Percentiles rank a stretch among this genome's conserved stretches.
These are phyloP conservation scores for Zosterops borbonicus DNA, from an alignment of 2,113 vertebrate genomes.

Conservation along the genomic window DNA sequence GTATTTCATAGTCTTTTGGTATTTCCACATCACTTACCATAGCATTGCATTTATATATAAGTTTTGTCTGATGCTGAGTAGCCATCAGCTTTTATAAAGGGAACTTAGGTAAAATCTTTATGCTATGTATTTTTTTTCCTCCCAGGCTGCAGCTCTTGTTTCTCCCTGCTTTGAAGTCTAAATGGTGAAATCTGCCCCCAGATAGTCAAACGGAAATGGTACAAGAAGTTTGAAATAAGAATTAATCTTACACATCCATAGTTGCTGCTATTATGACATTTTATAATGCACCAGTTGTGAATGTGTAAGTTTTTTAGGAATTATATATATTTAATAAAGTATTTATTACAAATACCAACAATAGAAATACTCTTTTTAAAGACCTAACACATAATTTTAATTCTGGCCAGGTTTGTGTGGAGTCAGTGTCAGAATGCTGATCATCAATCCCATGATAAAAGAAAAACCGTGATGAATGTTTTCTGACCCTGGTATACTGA, in stretches of 20 bases:
- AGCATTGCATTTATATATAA: neutral
- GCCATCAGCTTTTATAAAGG: neutral
- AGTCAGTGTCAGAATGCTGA: neutral
- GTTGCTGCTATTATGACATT: neutral
- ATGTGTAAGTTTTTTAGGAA: neutral
- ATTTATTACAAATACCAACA: neutral
- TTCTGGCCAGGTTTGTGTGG: neutral
- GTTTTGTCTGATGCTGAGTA: constrained; percentile 3
- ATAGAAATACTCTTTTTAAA: neutral
- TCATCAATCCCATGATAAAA: neutral
- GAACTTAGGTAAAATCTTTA: neutral
- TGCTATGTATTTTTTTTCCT: neutral
- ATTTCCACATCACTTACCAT: constrained; percentile 37
- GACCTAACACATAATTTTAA: neutral
- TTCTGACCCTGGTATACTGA: neutral
- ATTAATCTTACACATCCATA: neutral
- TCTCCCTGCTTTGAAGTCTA: neutral
- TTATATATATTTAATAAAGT: neutral
- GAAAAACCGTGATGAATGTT: neutral
- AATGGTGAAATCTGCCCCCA: neutral
- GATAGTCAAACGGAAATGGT: neutral
- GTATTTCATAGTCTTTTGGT: constrained; percentile 14
- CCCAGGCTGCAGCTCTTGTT: neutral
- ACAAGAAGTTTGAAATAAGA: neutral
- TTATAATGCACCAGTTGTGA: neutral